Evolutionary conservation across 2,113 vertebrate species (phyloP).

Genomic region (Nothocercus nigrocapillus): DNA sequence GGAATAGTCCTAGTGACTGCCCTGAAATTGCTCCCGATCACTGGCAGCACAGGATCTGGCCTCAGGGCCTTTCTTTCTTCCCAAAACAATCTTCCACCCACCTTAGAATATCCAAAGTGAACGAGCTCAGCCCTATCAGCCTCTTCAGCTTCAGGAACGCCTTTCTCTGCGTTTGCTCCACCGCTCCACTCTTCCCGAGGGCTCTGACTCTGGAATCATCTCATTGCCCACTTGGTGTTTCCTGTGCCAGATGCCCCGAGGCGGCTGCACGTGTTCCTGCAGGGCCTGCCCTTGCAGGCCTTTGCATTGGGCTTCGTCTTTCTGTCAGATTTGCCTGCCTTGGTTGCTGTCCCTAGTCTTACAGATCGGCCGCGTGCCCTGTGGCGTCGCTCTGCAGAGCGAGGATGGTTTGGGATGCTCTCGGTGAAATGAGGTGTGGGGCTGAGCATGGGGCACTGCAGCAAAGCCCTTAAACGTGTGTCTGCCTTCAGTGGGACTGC

Average conservation of each 20-base stretch:
- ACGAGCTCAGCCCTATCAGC: background rate
- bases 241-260: background rate
- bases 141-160: background rate
- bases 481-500: background rate
- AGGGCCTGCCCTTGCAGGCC: background rate
- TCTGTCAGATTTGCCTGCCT: background rate
- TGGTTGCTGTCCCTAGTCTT: rapidly evolving
- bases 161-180: background rate
- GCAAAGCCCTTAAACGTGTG: rapidly evolving
- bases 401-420: rapidly evolving
- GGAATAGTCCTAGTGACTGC: background rate
- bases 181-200: background rate
- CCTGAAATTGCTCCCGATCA: background rate
- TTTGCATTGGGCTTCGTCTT: background rate
- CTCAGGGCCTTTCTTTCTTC: background rate
- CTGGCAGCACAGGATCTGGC: background rate
- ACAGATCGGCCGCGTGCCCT: too few species aligned
- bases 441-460: background rate
- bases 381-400: background rate
- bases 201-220: background rate
- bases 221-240: rapidly evolving
- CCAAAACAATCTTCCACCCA: background rate
- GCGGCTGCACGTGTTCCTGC: rapidly evolving
- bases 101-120: background rate
- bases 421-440: background rate